Conservation (phyloP, 2,797 vertebrate genomes). For the Scyliorhinus canicula region DNA sequence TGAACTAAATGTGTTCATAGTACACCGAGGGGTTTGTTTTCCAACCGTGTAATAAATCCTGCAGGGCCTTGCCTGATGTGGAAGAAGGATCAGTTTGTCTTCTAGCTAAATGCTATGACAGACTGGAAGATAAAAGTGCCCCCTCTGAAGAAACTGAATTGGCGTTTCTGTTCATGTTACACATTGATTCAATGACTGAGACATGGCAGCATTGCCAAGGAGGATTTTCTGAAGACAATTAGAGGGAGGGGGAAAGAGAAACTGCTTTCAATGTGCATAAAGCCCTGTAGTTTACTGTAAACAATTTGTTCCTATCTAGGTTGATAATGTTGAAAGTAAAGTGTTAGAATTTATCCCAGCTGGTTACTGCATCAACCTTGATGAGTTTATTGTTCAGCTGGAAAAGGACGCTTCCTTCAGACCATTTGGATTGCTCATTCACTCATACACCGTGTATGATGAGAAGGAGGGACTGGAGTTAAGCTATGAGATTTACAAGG, state of each 20-base stretch:
- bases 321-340: constrained; percentile 38
- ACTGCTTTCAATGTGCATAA: not conserved
- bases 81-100: not conserved
- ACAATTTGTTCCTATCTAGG: constrained; percentile 30
- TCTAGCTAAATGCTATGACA: not conserved
- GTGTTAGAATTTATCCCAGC: constrained; percentile 32
- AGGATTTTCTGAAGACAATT: not conserved
- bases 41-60: not conserved
- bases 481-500: constrained; percentile 40
- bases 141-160: not conserved
- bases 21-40: not conserved
- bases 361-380: constrained; percentile 37
- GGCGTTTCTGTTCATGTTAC: not conserved
- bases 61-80: not conserved
- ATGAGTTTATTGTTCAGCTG: constrained; percentile 39
- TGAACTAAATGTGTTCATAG: not conserved
- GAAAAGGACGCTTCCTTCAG: constrained; percentile 39
- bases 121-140: not conserved
- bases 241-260: not conserved
- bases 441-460: constrained; percentile 34
- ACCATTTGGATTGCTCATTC: constrained; percentile 37
- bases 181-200: not conserved
- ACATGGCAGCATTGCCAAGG: not conserved
- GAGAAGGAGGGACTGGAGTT: constrained; percentile 30
- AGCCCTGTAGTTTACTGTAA: constrained; percentile 25